Evolutionary conservation across 2,797 vertebrate genomes (phyloP).

Genomic region (Pampus argenteus): DNA sequence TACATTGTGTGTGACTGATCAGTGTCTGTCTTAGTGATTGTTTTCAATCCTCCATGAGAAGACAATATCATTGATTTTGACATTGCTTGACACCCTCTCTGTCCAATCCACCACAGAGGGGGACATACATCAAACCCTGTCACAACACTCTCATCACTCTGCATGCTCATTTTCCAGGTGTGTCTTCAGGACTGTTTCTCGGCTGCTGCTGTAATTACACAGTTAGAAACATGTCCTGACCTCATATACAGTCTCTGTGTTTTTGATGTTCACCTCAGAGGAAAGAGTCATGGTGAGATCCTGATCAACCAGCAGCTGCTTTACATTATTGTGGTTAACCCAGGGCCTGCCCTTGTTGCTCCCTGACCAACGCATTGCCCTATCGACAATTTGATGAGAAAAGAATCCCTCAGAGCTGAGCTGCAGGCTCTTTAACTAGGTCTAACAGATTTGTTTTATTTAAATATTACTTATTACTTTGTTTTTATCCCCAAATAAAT

Average conservation of each 20-base stretch:
- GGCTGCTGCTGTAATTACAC: constrained; percentile 36
- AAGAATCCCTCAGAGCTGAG: constrained; percentile 21
- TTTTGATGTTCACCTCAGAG: constrained; percentile 39
- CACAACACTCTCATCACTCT: constrained; percentile 33
- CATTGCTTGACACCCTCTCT: constrained; percentile 24
- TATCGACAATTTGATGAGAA: constrained; percentile 54
- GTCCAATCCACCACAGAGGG: background rate
- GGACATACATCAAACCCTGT: constrained; percentile 50
- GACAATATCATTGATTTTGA: constrained; percentile 38
- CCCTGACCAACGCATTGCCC: constrained; percentile 47
- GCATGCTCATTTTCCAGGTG: constrained; percentile 28
- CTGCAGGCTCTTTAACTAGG: constrained; percentile 19
- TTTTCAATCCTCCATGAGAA: constrained; percentile 11
- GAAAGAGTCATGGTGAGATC: constrained; percentile 59
- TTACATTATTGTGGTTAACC: constrained; percentile 68
- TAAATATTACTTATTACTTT: constrained; percentile 54
- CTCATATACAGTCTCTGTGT: constrained; percentile 45
- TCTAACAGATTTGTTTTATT: constrained; percentile 43
- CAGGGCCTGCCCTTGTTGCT: constrained; percentile 59
- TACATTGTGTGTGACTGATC: background rate
- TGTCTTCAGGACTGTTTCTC: constrained; percentile 29
- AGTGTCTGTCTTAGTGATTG: constrained; percentile 2
- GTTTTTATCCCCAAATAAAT: constrained; percentile 47
- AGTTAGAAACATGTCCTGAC: constrained; percentile 48
- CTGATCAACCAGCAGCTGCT: constrained; percentile 66